These are phyloP conservation scores for Acanthosepion pharaonis DNA, from an alignment of 2,888 invertebrate genomes.

Conservation along the genomic window DNA sequence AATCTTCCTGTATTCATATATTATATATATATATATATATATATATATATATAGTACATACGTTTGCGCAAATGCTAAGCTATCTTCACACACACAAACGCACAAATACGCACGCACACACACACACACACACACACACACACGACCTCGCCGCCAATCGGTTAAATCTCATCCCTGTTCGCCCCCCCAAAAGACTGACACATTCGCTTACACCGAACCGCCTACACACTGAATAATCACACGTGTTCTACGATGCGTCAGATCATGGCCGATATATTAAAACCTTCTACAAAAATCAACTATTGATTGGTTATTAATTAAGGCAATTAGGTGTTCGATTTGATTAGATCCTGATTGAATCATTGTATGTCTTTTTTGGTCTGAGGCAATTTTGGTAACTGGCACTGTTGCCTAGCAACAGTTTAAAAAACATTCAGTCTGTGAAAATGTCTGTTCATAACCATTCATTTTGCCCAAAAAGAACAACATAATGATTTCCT, in stretches of 20 bases:
- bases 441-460: too few species aligned
- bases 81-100: not conserved
- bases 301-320: constrained; percentile 33
- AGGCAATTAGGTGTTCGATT: constrained; percentile 33
- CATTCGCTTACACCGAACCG: not conserved
- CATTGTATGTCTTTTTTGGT: not conserved
- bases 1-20: too few species aligned
- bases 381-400: constrained; percentile 4
- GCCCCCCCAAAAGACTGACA: not conserved
- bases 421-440: too few species aligned
- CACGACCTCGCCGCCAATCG: not conserved
- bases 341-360: constrained; percentile 18
- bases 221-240: not conserved
- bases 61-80: too few species aligned
- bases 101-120: not conserved
- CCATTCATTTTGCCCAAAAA: not conserved
- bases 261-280: not conserved
- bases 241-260: not conserved
- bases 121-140: not conserved
- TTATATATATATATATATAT: too few species aligned
- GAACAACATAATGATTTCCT: too few species aligned
- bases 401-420: not conserved
- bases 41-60: too few species aligned
- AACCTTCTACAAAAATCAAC: not conserved
- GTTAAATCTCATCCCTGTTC: not conserved